Evolutionary conservation across 2,797 vertebrate genomes (phyloP).

Genomic region (Galago senegalensis): DNA sequence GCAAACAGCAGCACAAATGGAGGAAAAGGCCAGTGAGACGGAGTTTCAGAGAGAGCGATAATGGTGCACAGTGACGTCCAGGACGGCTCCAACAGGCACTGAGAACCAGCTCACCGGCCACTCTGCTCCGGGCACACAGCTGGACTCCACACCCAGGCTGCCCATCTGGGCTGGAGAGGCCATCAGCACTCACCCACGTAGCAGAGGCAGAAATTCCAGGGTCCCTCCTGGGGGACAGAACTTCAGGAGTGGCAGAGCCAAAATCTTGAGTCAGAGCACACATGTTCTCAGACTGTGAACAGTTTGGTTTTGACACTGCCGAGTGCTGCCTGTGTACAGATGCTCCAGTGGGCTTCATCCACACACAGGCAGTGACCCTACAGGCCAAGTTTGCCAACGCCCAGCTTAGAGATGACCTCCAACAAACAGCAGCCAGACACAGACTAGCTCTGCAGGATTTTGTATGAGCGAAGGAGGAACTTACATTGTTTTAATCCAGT

Average conservation of each 20-base stretch:
- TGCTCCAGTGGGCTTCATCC: accelerated
- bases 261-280: background rate
- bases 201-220: background rate
- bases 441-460: background rate
- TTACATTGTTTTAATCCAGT: background rate
- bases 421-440: background rate
- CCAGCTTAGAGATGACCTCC: background rate
- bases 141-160: background rate
- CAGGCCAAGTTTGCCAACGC: accelerated
- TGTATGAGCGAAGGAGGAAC: accelerated
- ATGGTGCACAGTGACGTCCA: accelerated
- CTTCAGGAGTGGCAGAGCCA: background rate
- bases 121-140: accelerated
- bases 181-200: background rate
- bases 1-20: background rate
- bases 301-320: accelerated
- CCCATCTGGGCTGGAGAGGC: accelerated
- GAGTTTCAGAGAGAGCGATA: no score
- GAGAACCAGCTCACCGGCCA: accelerated
- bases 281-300: background rate
- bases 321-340: accelerated
- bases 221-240: background rate
- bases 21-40: background rate
- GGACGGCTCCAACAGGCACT: accelerated
- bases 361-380: background rate